Percentiles rank a stretch among this genome's conserved stretches.
Conservation (phyloP, 2,113 vertebrate genomes). For the Centropristis striata region DNA sequence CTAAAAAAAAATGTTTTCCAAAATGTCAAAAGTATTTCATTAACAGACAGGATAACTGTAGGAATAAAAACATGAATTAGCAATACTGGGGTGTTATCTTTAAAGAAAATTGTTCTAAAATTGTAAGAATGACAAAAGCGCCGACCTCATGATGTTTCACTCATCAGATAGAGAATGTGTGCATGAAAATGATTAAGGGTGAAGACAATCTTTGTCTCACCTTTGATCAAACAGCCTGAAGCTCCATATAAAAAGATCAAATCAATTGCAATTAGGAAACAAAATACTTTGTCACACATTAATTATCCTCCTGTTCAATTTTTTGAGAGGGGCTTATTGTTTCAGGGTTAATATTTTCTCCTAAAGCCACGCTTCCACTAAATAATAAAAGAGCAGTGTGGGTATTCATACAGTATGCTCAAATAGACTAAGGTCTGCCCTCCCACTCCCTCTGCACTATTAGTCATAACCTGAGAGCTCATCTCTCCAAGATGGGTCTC, state of each 20-base stretch:
- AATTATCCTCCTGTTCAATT: not conserved
- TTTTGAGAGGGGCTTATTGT: not conserved
- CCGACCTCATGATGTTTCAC: not conserved
- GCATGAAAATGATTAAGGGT: not conserved
- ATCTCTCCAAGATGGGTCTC: conserved; percentile 2
- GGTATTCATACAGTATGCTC: conserved; percentile 32
- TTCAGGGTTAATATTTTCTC: conserved; percentile 24
- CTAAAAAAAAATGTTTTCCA: no score
- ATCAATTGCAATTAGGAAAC: not conserved
- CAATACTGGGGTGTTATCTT: no score
- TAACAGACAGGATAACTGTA: no score
- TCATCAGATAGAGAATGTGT: not conserved
- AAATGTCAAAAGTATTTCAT: no score
- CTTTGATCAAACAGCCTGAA: not conserved
- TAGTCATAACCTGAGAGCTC: conserved; percentile 65
- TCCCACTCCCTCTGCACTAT: conserved; percentile 55
- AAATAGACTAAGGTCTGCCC: conserved; percentile 45
- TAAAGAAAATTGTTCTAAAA: no score
- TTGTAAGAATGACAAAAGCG: no score
- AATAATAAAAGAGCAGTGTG: conserved; percentile 53
- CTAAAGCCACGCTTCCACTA: not conserved
- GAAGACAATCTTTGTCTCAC: not conserved
- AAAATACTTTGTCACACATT: not conserved
- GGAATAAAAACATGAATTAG: no score
- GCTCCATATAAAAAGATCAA: not conserved